Evolutionary conservation across 2,888 invertebrate species (phyloP), one percentile per base, ranked within the genome.

Genomic region (Campoletis raptor): DNA sequence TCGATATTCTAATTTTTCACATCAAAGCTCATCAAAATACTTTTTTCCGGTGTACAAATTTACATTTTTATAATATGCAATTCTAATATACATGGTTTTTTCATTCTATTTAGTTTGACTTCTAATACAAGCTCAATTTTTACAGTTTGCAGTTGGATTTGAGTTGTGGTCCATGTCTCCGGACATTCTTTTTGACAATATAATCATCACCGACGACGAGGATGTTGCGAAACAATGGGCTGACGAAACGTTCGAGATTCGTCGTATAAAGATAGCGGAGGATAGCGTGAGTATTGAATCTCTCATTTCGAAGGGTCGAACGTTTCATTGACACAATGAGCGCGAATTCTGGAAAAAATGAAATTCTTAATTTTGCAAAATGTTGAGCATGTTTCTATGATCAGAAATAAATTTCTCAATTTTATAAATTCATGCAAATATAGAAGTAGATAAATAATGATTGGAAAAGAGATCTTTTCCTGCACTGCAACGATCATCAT

Each of bases 101-200:
- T 37, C 3, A 18, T 9, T 48, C 66, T 40, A 15, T 4, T n/a
- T n/a, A 8, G 7, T 40, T 36, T 36, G 12, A 45, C 36, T 6
- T 8, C 24, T 18, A 67, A 67, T 37, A 36, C 5, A 5, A n/a
- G 24, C 18, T 67, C 2, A 2, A 84, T 87, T 89, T 90, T 94
- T 94, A 30, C 93, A 99, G 99, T 96, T 96, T 92, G 99, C 99
- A 30, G 95, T 99, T 81, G 99, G 99, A 24, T 97, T 99, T 94
- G 99, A 99, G 94, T 95, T 99, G 88, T 99, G 99, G 99, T 99
- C 99, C 7, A 99, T 99, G 98, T 98, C 98, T 0, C 97, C 98
- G 87, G 96, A 97, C 91, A 98, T 99, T 90, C 95, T 98, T 83
- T 99, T 99, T 95, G 99, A 99, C 95, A 99, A 99, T 95, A 95